A percentile compares a stretch with the other conserved stretches of the same genome.
These are phyloP conservation scores for Plecotus auritus DNA, from an alignment of 2,113 vertebrate genomes.

Conservation along the genomic window DNA sequence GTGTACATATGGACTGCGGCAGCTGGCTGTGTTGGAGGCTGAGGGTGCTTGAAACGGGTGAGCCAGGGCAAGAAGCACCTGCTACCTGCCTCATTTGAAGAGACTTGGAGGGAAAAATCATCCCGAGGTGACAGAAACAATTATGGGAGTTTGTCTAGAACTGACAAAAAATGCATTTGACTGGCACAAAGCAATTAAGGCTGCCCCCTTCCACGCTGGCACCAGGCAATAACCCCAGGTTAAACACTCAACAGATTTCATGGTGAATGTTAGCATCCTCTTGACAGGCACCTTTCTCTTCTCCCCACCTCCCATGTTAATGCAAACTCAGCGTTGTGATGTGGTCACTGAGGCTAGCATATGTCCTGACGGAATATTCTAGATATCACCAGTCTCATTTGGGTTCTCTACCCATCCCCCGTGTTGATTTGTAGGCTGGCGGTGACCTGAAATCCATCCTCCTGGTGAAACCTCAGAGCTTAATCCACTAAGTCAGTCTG, in stretches of 20 bases:
- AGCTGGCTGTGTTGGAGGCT: slow-evolving; percentile 31
- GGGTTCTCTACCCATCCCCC: background rate
- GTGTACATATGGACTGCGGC: background rate
- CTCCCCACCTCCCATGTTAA: background rate
- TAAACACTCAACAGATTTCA: background rate
- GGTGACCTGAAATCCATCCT: slow-evolving; percentile 66
- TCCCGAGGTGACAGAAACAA: slow-evolving; percentile 64
- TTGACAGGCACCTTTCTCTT: background rate
- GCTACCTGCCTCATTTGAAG: slow-evolving; percentile 33
- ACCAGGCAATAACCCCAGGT: background rate
- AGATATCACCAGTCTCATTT: background rate
- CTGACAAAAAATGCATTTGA: slow-evolving; percentile 34
- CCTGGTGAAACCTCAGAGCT: slow-evolving; percentile 52
- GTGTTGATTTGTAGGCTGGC: slow-evolving; percentile 40
- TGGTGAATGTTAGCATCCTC: background rate
- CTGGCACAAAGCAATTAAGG: slow-evolving; percentile 45
- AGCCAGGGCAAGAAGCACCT: background rate
- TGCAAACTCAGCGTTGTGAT: background rate
- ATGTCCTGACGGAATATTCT: background rate
- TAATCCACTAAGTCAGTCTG: slow-evolving; percentile 71
- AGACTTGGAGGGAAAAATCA: slow-evolving; percentile 32
- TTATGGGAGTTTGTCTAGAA: slow-evolving; percentile 51
- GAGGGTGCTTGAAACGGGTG: background rate
- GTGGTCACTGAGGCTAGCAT: background rate
- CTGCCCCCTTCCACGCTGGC: background rate